Conservation (phyloP, 2,797 vertebrate species). For the Phrynocephalus guinanensis region DNA sequence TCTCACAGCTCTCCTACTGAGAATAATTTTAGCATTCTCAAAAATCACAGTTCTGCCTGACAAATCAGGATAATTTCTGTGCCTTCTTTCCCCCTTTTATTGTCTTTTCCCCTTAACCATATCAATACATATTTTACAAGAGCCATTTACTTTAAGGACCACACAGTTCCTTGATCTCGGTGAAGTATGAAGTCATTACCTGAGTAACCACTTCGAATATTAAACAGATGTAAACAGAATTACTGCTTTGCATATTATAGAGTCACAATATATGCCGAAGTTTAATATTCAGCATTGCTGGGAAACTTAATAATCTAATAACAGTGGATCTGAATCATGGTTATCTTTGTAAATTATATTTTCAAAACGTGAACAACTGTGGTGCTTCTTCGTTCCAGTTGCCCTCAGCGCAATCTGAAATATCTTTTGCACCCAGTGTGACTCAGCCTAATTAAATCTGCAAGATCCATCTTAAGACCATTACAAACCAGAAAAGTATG, state of each 20-base stretch:
- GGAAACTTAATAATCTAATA: slow-evolving; percentile 1
- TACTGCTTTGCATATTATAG: slow-evolving; percentile 8
- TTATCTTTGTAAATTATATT: not conserved
- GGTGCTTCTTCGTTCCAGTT: not conserved
- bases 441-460: not conserved
- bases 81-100: not conserved
- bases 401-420: not conserved
- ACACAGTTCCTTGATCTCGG: not conserved
- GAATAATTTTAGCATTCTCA: slow-evolving; percentile 42
- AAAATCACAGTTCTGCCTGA: slow-evolving; percentile 29
- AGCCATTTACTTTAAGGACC: slow-evolving; percentile 11
- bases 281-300: not conserved
- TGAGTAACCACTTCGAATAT: slow-evolving; percentile 14
- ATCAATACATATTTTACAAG: not conserved
- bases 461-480: not conserved
- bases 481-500: not conserved
- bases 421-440: not conserved
- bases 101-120: not conserved
- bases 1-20: slow-evolving; percentile 2
- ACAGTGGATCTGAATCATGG: not conserved
- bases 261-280: not conserved
- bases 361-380: not conserved
- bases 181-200: not conserved
- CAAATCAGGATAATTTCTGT: slow-evolving; percentile 17
- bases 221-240: slow-evolving; percentile 13